Conservation (phyloP, 2,888 invertebrate genomes). For the Encarsia formosa region DNA sequence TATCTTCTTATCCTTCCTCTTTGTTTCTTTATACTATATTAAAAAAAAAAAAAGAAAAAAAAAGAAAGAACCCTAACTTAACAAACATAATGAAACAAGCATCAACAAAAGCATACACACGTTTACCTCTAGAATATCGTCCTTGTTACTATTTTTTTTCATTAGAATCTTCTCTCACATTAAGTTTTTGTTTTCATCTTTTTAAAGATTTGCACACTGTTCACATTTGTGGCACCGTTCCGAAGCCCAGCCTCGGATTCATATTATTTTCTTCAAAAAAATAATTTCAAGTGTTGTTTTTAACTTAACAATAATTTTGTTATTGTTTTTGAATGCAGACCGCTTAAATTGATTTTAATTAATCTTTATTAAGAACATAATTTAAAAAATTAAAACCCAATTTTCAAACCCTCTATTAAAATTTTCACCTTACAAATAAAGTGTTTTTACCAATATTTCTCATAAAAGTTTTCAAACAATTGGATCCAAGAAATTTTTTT, state of each 20-base stretch:
- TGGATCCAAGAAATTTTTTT: too few relatives aligned
- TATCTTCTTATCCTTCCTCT: slow-evolving; percentile 14
- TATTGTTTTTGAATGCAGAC: slow-evolving; percentile 18
- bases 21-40: slow-evolving; percentile 16
- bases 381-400: too few relatives aligned
- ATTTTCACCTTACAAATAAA: too few relatives aligned
- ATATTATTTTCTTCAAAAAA: slow-evolving; percentile 31
- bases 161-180: slow-evolving; percentile 22
- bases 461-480: too few relatives aligned
- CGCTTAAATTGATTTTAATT: slow-evolving; percentile 1
- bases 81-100: slow-evolving; percentile 42
- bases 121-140: slow-evolving; percentile 27
- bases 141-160: slow-evolving; percentile 25
- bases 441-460: too few relatives aligned
- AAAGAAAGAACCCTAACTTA: slow-evolving; percentile 34
- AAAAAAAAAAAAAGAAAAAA: slow-evolving; percentile 29
- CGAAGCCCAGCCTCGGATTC: slow-evolving; percentile 47
- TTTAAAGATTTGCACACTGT: slow-evolving; percentile 22
- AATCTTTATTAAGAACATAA: too few relatives aligned
- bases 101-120: slow-evolving; percentile 41
- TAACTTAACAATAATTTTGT: slow-evolving; percentile 26
- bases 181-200: slow-evolving; percentile 19
- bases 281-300: slow-evolving; percentile 31
- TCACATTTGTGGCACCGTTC: slow-evolving; percentile 35
- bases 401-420: too few relatives aligned